These are phyloP conservation scores for Rana temporaria DNA, from an alignment of 2,113 vertebrate species.

Conservation along the genomic window DNA sequence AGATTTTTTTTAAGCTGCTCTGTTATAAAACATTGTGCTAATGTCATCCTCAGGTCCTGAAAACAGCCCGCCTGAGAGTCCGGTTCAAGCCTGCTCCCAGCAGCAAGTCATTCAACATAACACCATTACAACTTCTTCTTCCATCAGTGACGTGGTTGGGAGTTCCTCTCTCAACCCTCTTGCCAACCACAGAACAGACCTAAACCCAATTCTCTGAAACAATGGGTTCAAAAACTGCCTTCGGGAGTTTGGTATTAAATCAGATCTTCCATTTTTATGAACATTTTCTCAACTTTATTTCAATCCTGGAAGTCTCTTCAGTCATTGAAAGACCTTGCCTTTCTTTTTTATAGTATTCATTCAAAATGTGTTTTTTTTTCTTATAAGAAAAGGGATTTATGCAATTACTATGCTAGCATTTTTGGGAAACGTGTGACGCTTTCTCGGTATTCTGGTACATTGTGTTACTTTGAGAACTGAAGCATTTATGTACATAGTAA, in stretches of 20 bases:
- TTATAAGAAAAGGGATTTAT: slow-evolving; percentile 82
- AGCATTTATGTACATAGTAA: slow-evolving; percentile 79
- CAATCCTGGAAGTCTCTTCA: slow-evolving; percentile 83
- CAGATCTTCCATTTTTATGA: slow-evolving; percentile 71
- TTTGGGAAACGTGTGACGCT: slow-evolving; percentile 81
- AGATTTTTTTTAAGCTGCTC: too few species aligned
- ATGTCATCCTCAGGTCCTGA: slow-evolving; percentile 86
- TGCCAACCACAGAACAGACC: slow-evolving; percentile 93
- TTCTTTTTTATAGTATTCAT: slow-evolving; percentile 85
- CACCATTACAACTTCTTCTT: slow-evolving; percentile 96
- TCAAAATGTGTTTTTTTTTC: slow-evolving; percentile 80
- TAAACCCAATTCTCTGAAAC: slow-evolving; percentile 95
- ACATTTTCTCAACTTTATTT: slow-evolving; percentile 75
- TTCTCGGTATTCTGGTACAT: slow-evolving; percentile 86
- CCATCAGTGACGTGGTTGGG: slow-evolving; percentile 85
- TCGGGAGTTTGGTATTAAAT: slow-evolving; percentile 69
- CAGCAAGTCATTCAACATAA: slow-evolving; percentile 99
- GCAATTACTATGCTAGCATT: slow-evolving; percentile 83
- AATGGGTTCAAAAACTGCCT: slow-evolving; percentile 67
- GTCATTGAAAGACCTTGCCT: slow-evolving; percentile 82
- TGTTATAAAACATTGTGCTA: slow-evolving; percentile 12
- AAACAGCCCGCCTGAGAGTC: slow-evolving; percentile 92
- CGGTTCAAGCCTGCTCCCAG: slow-evolving; percentile 88
- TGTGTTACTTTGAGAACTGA: slow-evolving; percentile 79
- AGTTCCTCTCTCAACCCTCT: slow-evolving; percentile 87